Conservation (phyloP, 2,888 invertebrate genomes). For the Cataglyphis cursor region DNA sequence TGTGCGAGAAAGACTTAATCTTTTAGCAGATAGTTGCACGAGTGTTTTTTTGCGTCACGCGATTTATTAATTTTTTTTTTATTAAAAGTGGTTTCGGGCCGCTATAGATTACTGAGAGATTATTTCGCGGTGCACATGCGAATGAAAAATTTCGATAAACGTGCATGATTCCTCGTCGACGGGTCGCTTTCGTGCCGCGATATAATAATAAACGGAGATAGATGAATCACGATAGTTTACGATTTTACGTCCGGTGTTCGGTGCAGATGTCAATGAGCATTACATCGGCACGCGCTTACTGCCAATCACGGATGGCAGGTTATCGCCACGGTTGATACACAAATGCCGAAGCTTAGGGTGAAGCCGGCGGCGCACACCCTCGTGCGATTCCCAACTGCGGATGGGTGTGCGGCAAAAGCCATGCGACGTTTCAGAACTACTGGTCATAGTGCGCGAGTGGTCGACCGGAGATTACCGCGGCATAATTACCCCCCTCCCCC, state of each 20-base stretch:
- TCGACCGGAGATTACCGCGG: conserved; percentile 84
- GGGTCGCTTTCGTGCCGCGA: not conserved
- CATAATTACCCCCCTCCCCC: conserved; percentile 80
- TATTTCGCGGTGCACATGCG: conserved; percentile 16
- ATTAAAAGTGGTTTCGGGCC: conserved; percentile 13
- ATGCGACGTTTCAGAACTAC: conserved; percentile 80
- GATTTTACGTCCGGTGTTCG: conserved; percentile 61
- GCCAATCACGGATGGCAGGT: conserved; percentile 77
- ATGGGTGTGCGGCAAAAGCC: conserved; percentile 75
- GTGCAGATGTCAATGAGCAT: conserved; percentile 69
- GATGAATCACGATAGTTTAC: conserved; percentile 56
- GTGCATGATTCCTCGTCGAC: not conserved
- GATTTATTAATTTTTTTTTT: conserved; percentile 16
- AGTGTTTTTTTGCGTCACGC: conserved; percentile 9
- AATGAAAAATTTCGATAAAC: conserved; percentile 34
- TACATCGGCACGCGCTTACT: conserved; percentile 73
- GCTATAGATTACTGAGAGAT: conserved; percentile 40
- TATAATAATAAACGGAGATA: conserved; percentile 22
- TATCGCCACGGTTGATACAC: conserved; percentile 67
- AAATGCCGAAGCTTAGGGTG: conserved; percentile 36
- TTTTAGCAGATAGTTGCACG: conserved; percentile 9
- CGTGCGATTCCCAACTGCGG: conserved; percentile 74
- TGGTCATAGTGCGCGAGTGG: conserved; percentile 81
- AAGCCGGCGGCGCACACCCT: conserved; percentile 18
- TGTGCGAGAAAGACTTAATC: not conserved